Evolutionary conservation across 2,113 vertebrate species (phyloP).

Genomic region (Tiliqua scincoides): DNA sequence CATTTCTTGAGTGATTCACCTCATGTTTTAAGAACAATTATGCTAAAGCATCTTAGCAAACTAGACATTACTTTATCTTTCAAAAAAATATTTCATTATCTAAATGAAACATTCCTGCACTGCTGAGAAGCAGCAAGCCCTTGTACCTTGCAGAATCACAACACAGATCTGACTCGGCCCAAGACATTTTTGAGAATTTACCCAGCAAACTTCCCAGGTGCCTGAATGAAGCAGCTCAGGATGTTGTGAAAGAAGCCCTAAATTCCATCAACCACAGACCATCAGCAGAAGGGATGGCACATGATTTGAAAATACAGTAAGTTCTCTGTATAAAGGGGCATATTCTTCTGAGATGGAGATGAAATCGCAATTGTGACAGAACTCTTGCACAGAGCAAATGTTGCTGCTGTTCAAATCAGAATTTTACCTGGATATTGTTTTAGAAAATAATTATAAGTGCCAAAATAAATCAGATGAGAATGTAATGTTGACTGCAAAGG

Average conservation of each 20-base stretch:
- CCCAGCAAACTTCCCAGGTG: background rate
- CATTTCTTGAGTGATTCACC: background rate
- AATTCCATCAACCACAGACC: no score
- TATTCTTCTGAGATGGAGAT: background rate
- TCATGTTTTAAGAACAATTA: background rate
- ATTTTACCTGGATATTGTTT: background rate
- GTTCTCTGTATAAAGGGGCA: background rate
- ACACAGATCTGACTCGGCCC: background rate
- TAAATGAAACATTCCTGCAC: background rate
- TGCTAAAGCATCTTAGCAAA: background rate
- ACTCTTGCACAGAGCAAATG: background rate
- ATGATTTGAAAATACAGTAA: background rate
- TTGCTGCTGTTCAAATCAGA: background rate
- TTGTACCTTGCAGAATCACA: background rate
- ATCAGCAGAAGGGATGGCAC: background rate
- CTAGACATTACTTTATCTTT: background rate
- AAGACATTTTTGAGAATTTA: background rate
- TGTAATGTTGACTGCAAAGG: background rate
- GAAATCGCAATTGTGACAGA: background rate
- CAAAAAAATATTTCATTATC: background rate
- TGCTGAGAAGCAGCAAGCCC: background rate
- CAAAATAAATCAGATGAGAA: slow-evolving; percentile 7
- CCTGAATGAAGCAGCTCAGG: background rate
- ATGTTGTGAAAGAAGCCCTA: background rate
- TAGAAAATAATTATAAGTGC: slow-evolving; percentile 6